phyloP scores from a whole-genome alignment of 1,140 invertebrate species.

The Cyclina sinensis region DNA sequence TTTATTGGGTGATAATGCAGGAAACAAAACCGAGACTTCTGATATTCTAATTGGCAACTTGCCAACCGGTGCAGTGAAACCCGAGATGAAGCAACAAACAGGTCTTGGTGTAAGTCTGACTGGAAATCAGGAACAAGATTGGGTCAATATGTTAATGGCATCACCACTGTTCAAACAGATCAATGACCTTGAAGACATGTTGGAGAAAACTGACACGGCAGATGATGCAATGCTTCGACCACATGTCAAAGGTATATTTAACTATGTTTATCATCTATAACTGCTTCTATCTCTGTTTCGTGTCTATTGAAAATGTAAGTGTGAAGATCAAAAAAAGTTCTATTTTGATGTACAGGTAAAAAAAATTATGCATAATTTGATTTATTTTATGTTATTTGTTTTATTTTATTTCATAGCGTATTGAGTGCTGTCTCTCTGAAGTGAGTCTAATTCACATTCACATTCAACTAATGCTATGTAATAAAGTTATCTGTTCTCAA shows the following conservation, averaged over 20 bases:
- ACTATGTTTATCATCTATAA: too few species aligned
- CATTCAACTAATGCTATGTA: too few species aligned
- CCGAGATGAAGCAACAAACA: neutral
- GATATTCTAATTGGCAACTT: constrained; percentile 58
- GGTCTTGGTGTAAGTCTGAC: constrained; percentile 68
- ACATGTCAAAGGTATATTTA: constrained; percentile 55
- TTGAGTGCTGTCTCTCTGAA: too few species aligned
- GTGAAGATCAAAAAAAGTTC: too few species aligned
- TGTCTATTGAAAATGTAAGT: too few species aligned
- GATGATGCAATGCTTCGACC: constrained; percentile 29
- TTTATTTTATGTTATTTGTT: too few species aligned
- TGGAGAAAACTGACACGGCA: constrained; percentile 76
- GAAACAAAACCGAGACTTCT: constrained; percentile 49
- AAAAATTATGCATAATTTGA: too few species aligned
- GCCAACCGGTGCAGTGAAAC: constrained; percentile 27
- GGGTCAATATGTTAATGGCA: constrained; percentile 84
- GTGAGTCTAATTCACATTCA: too few species aligned
- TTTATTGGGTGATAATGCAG: constrained; percentile 42
- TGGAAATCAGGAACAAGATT: constrained; percentile 83
- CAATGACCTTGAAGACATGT: constrained; percentile 82
- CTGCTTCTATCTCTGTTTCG: too few species aligned
- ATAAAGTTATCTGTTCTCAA: too few species aligned
- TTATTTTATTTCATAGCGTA: too few species aligned
- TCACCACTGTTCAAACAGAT: constrained; percentile 86
- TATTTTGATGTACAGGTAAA: too few species aligned